These are phyloP conservation scores for Drosophila sproati DNA, from an alignment of 1,140 invertebrate genomes.

Conservation along the genomic window DNA sequence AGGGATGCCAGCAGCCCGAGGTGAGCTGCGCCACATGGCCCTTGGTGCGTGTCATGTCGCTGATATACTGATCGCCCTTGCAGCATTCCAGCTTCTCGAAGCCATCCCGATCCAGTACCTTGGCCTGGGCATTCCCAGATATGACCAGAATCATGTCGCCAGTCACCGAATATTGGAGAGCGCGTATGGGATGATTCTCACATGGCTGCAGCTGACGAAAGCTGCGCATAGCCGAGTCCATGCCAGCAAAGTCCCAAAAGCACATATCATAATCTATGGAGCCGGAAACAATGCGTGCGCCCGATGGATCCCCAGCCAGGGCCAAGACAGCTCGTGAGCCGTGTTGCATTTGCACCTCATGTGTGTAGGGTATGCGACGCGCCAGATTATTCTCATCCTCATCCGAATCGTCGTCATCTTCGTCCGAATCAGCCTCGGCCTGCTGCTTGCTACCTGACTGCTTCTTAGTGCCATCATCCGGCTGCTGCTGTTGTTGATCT, in stretches of 20 bases:
- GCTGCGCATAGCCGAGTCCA: constrained; percentile 95
- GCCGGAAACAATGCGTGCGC: constrained; percentile 96
- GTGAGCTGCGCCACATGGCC: constrained; percentile 97
- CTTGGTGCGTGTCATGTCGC: constrained; percentile 97
- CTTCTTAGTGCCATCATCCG: constrained; percentile 20
- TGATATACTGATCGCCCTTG: constrained; percentile 98
- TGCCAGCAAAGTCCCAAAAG: constrained; percentile 99
- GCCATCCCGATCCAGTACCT: constrained; percentile 97
- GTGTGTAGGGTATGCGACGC: constrained; percentile 91
- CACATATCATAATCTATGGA: constrained; percentile 97
- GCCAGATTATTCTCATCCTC: constrained; percentile 85
- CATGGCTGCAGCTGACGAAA: constrained; percentile 97
- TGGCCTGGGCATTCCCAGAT: constrained; percentile 96
- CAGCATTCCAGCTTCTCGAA: constrained; percentile 98
- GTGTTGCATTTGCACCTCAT: constrained; percentile 94
- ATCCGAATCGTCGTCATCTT: constrained; percentile 49
- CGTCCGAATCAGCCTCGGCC: constrained; percentile 18
- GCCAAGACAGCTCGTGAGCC: constrained; percentile 94
- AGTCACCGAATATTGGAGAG: constrained; percentile 95
- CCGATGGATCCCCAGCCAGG: constrained; percentile 95
- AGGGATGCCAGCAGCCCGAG: constrained; percentile 97
- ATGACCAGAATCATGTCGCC: constrained; percentile 97
- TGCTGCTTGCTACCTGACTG: background rate
- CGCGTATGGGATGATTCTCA: constrained; percentile 97
- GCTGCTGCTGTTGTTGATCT: too few relatives aligned